Percentiles rank a stretch among this genome's conserved stretches.
Evolutionary conservation across 2,113 vertebrate species (phyloP).

Genomic region (Callaeas wilsoni): DNA sequence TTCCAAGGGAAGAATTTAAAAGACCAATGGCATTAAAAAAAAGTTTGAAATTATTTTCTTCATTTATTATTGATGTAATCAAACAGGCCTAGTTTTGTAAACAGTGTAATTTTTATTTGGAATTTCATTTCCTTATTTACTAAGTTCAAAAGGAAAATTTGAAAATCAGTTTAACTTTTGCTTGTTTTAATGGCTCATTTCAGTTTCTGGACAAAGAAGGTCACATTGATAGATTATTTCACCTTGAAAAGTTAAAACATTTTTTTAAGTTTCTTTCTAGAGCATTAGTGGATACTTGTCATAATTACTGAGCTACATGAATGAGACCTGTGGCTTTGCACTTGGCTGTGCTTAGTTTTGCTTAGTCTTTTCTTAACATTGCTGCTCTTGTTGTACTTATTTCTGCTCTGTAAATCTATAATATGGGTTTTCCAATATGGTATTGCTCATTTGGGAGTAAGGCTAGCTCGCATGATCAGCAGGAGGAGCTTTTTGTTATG

Average conservation of each 20-base stretch:
- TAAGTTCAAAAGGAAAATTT: background rate
- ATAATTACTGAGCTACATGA: background rate
- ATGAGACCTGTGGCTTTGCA: background rate
- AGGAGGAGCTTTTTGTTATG: background rate
- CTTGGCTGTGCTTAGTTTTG: background rate
- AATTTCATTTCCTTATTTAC: conserved; percentile 16
- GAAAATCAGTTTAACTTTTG: background rate
- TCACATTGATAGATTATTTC: background rate
- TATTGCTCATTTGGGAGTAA: background rate
- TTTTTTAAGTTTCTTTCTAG: background rate
- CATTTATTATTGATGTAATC: background rate
- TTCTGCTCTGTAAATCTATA: background rate
- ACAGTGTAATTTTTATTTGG: background rate
- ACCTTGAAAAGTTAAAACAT: background rate
- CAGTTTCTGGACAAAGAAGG: background rate
- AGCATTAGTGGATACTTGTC: background rate
- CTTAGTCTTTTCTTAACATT: background rate
- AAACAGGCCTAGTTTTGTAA: background rate
- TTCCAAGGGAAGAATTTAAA: background rate
- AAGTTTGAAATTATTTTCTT: background rate
- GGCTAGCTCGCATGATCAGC: background rate
- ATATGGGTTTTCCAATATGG: rapidly evolving
- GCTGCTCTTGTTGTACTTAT: background rate
- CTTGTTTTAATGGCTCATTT: background rate
- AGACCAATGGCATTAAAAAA: background rate